A percentile compares a stretch with the other conserved stretches of the same genome.
These are phyloP conservation scores for Dendrophyllia cribrosa DNA, from an alignment of 64 coral and sea anemone genomes.

Conservation along the genomic window DNA sequence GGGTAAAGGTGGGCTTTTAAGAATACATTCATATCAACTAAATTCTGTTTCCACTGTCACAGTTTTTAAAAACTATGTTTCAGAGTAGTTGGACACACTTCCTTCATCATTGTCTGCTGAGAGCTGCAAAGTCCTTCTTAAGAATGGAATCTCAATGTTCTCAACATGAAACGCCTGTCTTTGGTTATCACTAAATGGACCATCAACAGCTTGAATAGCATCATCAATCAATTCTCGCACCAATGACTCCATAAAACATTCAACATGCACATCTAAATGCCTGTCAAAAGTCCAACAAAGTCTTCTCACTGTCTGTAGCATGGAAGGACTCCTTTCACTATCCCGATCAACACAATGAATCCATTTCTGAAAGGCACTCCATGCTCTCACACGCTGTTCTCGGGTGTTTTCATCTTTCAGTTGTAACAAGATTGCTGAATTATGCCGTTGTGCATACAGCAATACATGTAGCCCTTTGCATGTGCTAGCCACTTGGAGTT, in stretches of 20 bases:
- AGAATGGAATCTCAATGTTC: constrained; percentile 75
- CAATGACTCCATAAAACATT: constrained; percentile 73
- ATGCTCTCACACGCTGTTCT: constrained; percentile 8
- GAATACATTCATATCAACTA: too few relatives aligned
- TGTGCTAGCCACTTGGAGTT: constrained; percentile 58
- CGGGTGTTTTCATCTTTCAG: constrained; percentile 68
- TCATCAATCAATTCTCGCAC: constrained; percentile 70
- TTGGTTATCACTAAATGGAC: constrained; percentile 25
- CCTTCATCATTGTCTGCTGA: background rate
- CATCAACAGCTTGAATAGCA: constrained; percentile 76
- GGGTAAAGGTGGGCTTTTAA: too few relatives aligned
- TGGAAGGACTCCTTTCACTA: background rate
- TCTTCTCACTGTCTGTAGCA: constrained; percentile 40
- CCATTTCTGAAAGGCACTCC: constrained; percentile 55
- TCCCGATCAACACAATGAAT: background rate
- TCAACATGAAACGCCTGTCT: constrained; percentile 25
- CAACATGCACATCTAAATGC: constrained; percentile 55
- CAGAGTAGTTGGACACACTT: background rate
- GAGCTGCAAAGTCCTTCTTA: background rate
- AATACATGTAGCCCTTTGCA: constrained; percentile 49
- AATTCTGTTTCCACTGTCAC: too few relatives aligned
- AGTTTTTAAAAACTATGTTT: background rate
- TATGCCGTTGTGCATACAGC: constrained; percentile 58
- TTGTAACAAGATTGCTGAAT: constrained; percentile 74
- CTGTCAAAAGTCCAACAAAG: constrained; percentile 52